Base-by-base conservation (phyloP, 1,140 invertebrate genomes). In the Drosophila sp. region DNA sequence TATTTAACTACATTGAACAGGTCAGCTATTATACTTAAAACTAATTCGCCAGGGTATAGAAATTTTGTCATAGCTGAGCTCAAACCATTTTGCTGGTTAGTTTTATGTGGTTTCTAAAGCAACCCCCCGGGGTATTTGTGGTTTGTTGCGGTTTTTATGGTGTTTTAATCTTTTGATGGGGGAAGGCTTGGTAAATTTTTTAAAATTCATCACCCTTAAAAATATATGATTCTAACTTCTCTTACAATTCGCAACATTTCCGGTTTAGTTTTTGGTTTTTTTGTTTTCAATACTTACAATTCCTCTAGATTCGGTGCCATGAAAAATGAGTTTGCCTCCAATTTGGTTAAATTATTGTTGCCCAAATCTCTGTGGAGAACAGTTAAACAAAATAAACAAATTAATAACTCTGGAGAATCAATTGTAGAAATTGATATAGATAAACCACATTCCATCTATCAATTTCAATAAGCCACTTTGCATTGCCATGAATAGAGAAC, bases 261-360 rank as follows among this genome's bases (percentile, higher is more conserved):
- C 17, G 17, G 17, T 17, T 17, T 17, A 17, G 17, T 17, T 17
- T 17, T n/a, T 23, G 25, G 32, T 25, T 30, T 1, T 41, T 29
- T 23, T n/a, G 3, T 17, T 27, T 11, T 8, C 5, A n/a, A 66
- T 87, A 93, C 93, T 93, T 90, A 93, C 93, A 93, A 79, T 86
- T 93, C 93, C 84, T 93, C 93, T 29, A 93, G 80, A 68, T 92
- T 79, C 11, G 91, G 87, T 40, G 93, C 90, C 72, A 90, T 89
- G 35, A 82, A 86, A 78, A 93, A 93, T 66, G 92, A 92, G 69
- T 91, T 80, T 33, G 92, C 90, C 60, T 91, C 90, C 73, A 93
- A 74, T 60, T 91, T 91, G 50, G 93, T 93, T 44, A 93, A 92
- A 66, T 93, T 93, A 76, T 93, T 93, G 72, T 92, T 93, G 41